A percentile compares a stretch with the other conserved stretches of the same genome.
Evolutionary conservation across 2,888 invertebrate genomes (phyloP).

Genomic region (Drosophila gaucha): DNA sequence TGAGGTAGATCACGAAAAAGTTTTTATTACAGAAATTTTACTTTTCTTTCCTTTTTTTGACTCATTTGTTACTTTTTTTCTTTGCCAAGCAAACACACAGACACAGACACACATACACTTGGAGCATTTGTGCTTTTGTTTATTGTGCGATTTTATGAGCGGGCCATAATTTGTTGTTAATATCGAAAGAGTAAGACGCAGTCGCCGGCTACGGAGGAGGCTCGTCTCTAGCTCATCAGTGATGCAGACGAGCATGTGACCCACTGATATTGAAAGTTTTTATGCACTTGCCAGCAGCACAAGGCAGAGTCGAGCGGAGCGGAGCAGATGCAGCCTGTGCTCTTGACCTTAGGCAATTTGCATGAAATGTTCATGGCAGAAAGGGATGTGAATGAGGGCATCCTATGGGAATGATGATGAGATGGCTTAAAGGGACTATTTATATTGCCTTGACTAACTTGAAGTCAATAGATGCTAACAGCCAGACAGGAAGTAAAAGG

Average conservation of each 20-base stretch:
- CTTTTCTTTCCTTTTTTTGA: slow-evolving; percentile 34
- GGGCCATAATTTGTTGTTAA: slow-evolving; percentile 78
- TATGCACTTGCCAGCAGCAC: slow-evolving; percentile 63
- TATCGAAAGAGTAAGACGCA: slow-evolving; percentile 58
- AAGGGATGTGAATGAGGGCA: neutral
- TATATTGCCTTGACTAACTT: neutral
- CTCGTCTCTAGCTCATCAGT: slow-evolving; percentile 71
- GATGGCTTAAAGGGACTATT: neutral
- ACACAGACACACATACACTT: slow-evolving; percentile 20
- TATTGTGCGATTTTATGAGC: slow-evolving; percentile 78
- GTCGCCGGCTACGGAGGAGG: slow-evolving; percentile 36
- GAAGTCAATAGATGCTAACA: neutral
- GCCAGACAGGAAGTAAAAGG: neutral
- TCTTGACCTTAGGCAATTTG: slow-evolving; percentile 76
- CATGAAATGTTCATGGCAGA: slow-evolving; percentile 38
- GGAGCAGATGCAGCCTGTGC: slow-evolving; percentile 59
- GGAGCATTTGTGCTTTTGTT: slow-evolving; percentile 58
- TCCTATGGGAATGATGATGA: slow-evolving; percentile 14
- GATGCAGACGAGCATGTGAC: slow-evolving; percentile 80
- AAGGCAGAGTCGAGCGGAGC: slow-evolving; percentile 8
- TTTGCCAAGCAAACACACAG: slow-evolving; percentile 21
- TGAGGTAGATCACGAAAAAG: slow-evolving; percentile 81
- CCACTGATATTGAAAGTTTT: slow-evolving; percentile 79
- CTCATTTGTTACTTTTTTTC: slow-evolving; percentile 55
- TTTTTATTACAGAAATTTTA: slow-evolving; percentile 76